Evolutionary conservation across 92 coral and sea anemone genomes (phyloP).

Genomic region (Meandrina meandrites): DNA sequence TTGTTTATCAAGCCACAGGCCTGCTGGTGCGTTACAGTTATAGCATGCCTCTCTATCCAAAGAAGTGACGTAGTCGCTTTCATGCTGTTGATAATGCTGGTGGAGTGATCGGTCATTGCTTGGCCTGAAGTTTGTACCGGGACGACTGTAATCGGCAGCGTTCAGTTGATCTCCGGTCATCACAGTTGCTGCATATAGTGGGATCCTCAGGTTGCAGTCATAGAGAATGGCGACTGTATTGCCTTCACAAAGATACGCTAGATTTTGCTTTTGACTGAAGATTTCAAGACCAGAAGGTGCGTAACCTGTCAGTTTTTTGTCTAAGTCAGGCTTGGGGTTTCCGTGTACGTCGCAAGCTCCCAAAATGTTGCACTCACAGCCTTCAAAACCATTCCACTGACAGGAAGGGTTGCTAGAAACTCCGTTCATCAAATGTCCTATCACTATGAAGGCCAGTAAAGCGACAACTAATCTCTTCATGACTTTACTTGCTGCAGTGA

Average conservation of each 20-base stretch:
- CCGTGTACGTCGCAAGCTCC: conserved; percentile 2
- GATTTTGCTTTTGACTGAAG: background rate
- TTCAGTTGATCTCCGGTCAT: conserved; percentile 30
- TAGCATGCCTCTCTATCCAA: background rate
- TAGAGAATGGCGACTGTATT: conserved; percentile 32
- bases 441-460: too few species aligned
- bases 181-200: conserved; percentile 47
- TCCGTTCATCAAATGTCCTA: too few species aligned
- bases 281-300: background rate
- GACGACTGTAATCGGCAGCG: background rate
- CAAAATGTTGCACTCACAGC: conserved; percentile 28
- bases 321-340: too few species aligned
- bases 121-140: background rate
- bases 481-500: background rate
- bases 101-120: background rate
- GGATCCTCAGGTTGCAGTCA: conserved; percentile 51
- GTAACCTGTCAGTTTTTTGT: background rate
- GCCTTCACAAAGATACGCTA: conserved; percentile 34
- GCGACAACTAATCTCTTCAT: background rate
- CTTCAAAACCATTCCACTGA: conserved; percentile 15
- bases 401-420: conserved; percentile 5
- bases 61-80: background rate
- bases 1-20: background rate
- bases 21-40: background rate
- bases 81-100: background rate